Conservation (phyloP, 2,888 invertebrate species). For the Athripsodes cinereus region DNA sequence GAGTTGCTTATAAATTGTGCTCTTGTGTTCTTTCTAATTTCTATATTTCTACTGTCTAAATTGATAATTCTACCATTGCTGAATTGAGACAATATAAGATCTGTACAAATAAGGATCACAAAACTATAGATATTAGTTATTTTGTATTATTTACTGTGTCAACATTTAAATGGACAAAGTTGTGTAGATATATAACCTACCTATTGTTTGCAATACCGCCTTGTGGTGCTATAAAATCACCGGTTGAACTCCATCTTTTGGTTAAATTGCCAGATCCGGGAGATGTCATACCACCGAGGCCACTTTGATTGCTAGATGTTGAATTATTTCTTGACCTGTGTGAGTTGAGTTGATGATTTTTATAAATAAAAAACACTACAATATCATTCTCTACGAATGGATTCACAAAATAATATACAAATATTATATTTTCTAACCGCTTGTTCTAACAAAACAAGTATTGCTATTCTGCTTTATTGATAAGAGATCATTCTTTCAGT, state of each 20-base stretch:
- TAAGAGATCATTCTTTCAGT: too few relatives aligned
- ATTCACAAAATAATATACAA: not conserved
- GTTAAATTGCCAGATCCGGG: slow-evolving; percentile 49
- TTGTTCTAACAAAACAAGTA: too few relatives aligned
- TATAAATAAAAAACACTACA: not conserved
- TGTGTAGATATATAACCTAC: slow-evolving; percentile 30
- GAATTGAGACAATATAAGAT: too few relatives aligned
- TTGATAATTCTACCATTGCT: too few relatives aligned
- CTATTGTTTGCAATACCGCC: slow-evolving; percentile 44
- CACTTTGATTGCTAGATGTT: slow-evolving; percentile 57
- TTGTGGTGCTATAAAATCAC: slow-evolving; percentile 62
- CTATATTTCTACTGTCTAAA: too few relatives aligned
- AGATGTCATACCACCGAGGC: slow-evolving; percentile 33
- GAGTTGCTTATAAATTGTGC: too few relatives aligned
- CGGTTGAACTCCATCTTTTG: slow-evolving; percentile 79
- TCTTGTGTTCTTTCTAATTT: too few relatives aligned
- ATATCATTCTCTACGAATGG: not conserved
- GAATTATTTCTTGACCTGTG: slow-evolving; percentile 51
- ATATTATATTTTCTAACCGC: too few relatives aligned
- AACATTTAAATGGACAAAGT: not conserved
- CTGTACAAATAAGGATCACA: too few relatives aligned
- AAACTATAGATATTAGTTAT: too few relatives aligned
- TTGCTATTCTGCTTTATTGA: too few relatives aligned
- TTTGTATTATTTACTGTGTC: too few relatives aligned
- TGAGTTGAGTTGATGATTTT: not conserved